Evolutionary conservation across 2,888 invertebrate species (phyloP).

Genomic region (Athetis lepigone): DNA sequence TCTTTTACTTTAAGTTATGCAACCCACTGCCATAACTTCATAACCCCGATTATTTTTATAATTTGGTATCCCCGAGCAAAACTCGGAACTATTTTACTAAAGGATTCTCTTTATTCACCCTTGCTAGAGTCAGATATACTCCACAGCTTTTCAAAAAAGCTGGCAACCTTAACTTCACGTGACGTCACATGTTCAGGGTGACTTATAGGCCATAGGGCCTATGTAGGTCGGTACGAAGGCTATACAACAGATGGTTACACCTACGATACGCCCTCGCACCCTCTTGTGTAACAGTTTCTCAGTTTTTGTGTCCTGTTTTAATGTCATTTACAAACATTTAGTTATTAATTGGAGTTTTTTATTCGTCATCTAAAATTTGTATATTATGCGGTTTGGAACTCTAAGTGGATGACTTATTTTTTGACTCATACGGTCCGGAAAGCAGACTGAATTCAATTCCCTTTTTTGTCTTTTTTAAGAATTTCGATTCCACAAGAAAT

Average conservation of each 20-base stretch:
- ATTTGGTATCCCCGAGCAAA: no score
- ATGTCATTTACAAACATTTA: conserved; percentile 42
- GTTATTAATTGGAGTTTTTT: conserved; percentile 2
- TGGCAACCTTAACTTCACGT: conserved; percentile 24
- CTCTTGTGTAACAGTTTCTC: conserved; percentile 61
- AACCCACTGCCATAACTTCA: no score
- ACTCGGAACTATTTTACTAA: no score
- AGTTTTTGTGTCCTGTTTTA: conserved; percentile 53
- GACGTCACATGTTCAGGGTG: conserved; percentile 61
- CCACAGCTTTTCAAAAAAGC: no score
- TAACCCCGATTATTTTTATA: no score
- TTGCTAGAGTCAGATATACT: no score
- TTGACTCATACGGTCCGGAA: background rate
- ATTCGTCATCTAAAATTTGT: no score
- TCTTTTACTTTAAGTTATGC: no score
- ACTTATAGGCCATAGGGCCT: conserved; percentile 70
- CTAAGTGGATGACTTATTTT: background rate
- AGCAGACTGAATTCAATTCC: background rate
- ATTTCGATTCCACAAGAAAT: background rate
- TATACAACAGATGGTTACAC: conserved; percentile 78
- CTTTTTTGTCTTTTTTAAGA: no score
- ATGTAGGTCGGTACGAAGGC: conserved; percentile 77
- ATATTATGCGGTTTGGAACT: no score
- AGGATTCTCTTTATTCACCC: no score
- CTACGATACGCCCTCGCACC: conserved; percentile 78